These are phyloP conservation scores for Anisognathus igniventris DNA, from an alignment of 2,797 vertebrate genomes.

Conservation along the genomic window DNA sequence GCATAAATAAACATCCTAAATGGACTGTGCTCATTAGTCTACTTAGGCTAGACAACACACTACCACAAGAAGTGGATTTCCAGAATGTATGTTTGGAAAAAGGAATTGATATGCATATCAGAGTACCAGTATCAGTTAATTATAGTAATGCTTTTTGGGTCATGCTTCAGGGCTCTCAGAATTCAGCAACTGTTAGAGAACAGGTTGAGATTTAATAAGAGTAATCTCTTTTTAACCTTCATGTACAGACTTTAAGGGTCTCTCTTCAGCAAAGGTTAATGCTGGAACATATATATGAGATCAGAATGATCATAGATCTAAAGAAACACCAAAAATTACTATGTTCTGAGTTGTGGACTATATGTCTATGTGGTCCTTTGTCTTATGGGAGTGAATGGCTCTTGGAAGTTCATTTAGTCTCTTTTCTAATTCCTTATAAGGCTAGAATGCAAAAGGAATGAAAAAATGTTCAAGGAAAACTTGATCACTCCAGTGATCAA, in stretches of 20 bases:
- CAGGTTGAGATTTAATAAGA: background rate
- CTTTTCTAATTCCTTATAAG: background rate
- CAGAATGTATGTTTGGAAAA: background rate
- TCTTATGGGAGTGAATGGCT: background rate
- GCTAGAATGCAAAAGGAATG: background rate
- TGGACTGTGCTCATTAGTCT: background rate
- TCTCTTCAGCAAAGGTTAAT: background rate
- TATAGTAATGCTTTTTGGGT: slow-evolving; percentile 45
- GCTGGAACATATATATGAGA: background rate
- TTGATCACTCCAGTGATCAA: background rate
- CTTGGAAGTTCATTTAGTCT: background rate
- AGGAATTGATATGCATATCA: slow-evolving; percentile 28
- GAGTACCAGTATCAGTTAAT: background rate
- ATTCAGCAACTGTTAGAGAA: slow-evolving; percentile 25
- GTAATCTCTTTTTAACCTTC: slow-evolving; percentile 29
- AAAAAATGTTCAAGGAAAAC: background rate
- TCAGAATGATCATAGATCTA: background rate
- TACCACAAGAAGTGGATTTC: background rate
- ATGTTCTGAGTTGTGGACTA: background rate
- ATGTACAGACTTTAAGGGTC: background rate
- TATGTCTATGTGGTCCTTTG: accelerated
- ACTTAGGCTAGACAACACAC: background rate
- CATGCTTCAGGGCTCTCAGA: slow-evolving; percentile 36
- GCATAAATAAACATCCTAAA: background rate
- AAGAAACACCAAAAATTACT: background rate